Evolutionary conservation across 2,888 invertebrate species (phyloP).

Genomic region (Girardia tigrina): DNA sequence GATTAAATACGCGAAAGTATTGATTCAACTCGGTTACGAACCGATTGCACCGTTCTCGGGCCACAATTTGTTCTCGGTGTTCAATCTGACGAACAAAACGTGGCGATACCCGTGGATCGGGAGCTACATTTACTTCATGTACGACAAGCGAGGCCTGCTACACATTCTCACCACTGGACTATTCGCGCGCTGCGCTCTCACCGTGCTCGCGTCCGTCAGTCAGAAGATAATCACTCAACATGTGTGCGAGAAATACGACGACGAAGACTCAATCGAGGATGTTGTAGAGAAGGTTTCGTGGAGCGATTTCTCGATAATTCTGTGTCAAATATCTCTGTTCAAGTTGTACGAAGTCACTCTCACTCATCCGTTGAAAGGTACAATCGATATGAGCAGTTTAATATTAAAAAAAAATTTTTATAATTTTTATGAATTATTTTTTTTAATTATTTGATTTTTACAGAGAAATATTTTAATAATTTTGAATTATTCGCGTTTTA

Average conservation of each 20-base stretch:
- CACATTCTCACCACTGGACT: conserved; percentile 26
- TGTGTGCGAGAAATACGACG: background rate
- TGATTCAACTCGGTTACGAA: conserved; percentile 30
- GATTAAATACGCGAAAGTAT: background rate
- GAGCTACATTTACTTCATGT: conserved; percentile 24
- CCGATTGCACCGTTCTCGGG: background rate
- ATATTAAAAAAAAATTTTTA: too few species aligned
- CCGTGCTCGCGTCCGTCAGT: background rate
- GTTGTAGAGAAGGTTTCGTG: background rate
- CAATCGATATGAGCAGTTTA: too few species aligned
- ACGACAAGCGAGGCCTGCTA: background rate
- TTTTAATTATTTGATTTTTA: background rate
- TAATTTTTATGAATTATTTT: background rate
- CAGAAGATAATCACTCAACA: background rate
- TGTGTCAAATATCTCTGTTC: background rate
- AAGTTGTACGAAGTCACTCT: conserved; percentile 4
- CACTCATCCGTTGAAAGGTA: conserved; percentile 8
- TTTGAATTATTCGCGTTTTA: background rate
- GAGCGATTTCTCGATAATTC: background rate
- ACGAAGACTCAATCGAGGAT: background rate
- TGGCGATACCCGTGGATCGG: conserved; percentile 27
- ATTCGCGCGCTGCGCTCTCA: background rate
- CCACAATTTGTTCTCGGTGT: conserved; percentile 23
- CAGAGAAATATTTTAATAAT: background rate
- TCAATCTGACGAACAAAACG: background rate